Evolutionary conservation across 2,113 vertebrate species (phyloP), one percentile per base, ranked within the genome.

Genomic region (Pleuronectes platessa): DNA sequence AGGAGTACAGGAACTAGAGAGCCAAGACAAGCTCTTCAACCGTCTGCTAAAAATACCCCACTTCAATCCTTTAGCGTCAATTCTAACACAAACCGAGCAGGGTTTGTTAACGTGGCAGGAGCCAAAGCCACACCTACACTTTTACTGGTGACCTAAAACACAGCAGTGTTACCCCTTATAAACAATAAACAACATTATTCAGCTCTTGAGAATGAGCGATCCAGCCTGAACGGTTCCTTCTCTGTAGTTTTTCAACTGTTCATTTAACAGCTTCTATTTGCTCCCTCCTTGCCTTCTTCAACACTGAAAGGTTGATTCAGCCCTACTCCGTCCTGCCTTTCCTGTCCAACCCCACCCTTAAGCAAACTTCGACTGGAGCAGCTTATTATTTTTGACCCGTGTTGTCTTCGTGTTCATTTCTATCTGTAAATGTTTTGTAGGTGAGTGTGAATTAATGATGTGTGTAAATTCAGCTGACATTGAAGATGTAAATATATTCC

Each of bases 401-500:
- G 7, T 51, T 66, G 49, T 74, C 10, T 9, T 70, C 4, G 0
- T 55, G 27, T 26, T n/a, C 61, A 55, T 21, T 79, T 65, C 71
- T 40, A 42, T 62, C 68, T 72, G 23, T 55, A 18, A 7, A 49
- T 71, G n/a, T 62, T 81, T 53, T 82, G 49, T 51, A 27, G 42
- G 6, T 64, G 21, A 71, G 55, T 51, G 31, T 69, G 61, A 76
- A 55, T 79, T 2, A 73, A 24, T n/a, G 27, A n/a, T 24, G 67
- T 42, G 14, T 24, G 53, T 86, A 49, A 60, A 78, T 84, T 90
- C 76, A 86, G 84, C 90, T 91, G 89, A 91, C 84, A 76, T 69
- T 51, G 12, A 58, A 47, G 49, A 23, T 82, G 84, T 90, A 90
- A 92, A 89, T 89, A 83, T 87, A 90, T 84, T 86, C 40, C 59